phyloP scores from a whole-genome alignment of 2,797 vertebrate species.

The Gambelia wislizenii region DNA sequence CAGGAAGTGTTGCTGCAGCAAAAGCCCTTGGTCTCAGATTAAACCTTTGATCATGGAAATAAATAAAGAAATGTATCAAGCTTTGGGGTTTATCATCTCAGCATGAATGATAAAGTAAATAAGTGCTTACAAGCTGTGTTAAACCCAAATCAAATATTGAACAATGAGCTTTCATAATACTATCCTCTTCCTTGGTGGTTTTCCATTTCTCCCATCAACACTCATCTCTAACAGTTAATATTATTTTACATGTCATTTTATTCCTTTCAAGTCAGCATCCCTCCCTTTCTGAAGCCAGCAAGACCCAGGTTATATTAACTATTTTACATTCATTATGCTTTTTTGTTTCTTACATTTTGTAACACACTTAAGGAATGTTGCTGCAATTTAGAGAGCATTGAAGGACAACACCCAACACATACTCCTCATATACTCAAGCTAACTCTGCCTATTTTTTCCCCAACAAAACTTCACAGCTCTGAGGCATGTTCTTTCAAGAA shows the following conservation, averaged over 20 bases:
- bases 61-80: not conserved
- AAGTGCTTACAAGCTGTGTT: not conserved
- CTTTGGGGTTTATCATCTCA: not conserved
- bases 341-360: not conserved
- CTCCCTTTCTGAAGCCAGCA: too few relatives aligned
- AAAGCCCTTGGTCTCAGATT: not conserved
- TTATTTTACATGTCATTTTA: not conserved
- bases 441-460: not conserved
- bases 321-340: not conserved
- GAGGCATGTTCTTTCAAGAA: not conserved
- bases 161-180: not conserved
- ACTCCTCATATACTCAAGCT: too few relatives aligned
- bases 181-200: constrained; percentile 1
- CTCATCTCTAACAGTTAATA: not conserved
- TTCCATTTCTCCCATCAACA: not conserved
- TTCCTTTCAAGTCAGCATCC: not conserved
- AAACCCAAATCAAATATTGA: constrained; percentile 11
- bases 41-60: not conserved
- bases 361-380: not conserved
- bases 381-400: not conserved
- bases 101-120: not conserved
- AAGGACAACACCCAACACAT: not conserved
- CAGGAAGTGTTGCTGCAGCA: not conserved
- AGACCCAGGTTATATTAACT: not conserved
- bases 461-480: not conserved